Evolutionary conservation across 2,888 invertebrate species (phyloP).

Genomic region (Pediacus dermestoides): DNA sequence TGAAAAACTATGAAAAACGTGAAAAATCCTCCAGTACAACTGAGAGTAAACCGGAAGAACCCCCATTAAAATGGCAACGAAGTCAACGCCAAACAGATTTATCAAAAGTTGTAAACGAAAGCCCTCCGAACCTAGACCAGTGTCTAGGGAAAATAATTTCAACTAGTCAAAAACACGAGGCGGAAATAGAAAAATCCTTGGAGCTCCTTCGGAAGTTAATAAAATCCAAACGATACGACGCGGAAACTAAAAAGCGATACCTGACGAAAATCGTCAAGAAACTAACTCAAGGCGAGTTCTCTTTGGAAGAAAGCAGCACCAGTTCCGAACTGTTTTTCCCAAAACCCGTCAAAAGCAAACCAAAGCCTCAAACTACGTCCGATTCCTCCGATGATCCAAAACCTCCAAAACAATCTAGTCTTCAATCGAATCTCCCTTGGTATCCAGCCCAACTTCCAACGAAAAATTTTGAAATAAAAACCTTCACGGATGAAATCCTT

Average conservation of each 20-base stretch:
- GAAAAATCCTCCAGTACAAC: slow-evolving; percentile 14
- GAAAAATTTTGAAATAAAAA: slow-evolving; percentile 19
- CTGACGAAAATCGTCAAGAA: slow-evolving; percentile 63
- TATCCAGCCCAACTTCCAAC: slow-evolving; percentile 37
- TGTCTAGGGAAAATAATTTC: slow-evolving; percentile 15
- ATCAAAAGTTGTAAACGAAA: too few relatives aligned
- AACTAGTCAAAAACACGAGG: too few relatives aligned
- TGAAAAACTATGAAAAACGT: slow-evolving; percentile 23
- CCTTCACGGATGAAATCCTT: slow-evolving; percentile 22
- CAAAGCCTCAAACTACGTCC: slow-evolving; percentile 1
- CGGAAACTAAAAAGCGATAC: slow-evolving; percentile 59
- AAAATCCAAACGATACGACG: slow-evolving; percentile 58
- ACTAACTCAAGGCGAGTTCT: slow-evolving; percentile 55
- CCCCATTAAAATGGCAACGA: too few relatives aligned
- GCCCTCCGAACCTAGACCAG: slow-evolving; percentile 9
- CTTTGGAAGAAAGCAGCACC: slow-evolving; percentile 56
- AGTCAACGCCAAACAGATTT: too few relatives aligned
- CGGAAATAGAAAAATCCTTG: slow-evolving; percentile 62
- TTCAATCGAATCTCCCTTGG: slow-evolving; percentile 47
- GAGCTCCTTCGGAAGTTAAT: slow-evolving; percentile 58
- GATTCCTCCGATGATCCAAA: slow-evolving; percentile 13
- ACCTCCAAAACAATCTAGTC: too few relatives aligned
- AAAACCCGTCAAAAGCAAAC: slow-evolving; percentile 27
- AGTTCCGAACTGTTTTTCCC: slow-evolving; percentile 53
- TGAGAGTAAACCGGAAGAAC: too few relatives aligned